Percentiles rank a stretch among this genome's conserved stretches.
These are phyloP conservation scores for Rafetus swinhoei DNA, from an alignment of 2,113 vertebrate genomes.

Conservation along the genomic window DNA sequence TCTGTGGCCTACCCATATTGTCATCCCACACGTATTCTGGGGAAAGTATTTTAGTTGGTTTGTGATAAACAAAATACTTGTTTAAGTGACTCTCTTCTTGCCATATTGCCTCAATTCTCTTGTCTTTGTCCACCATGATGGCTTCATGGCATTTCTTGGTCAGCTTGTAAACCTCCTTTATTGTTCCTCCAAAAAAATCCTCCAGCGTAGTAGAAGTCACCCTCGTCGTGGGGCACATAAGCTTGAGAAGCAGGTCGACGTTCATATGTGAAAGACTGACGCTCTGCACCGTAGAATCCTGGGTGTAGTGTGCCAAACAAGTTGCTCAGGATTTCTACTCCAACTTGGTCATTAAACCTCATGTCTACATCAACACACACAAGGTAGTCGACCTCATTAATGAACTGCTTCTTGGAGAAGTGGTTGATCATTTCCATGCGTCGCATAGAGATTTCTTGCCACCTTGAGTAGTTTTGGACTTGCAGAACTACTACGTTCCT, in stretches of 20 bases:
- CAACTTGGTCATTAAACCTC: conserved; percentile 65
- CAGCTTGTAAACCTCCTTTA: conserved; percentile 59
- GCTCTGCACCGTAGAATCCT: conserved; percentile 1
- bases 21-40: conserved; percentile 71
- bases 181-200: conserved; percentile 67
- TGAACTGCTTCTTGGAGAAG: conserved; percentile 34
- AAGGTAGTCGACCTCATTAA: conserved; percentile 32
- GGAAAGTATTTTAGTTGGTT: conserved; percentile 77
- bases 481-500: background rate
- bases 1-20: background rate
- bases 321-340: conserved; percentile 65
- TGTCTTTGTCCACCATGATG: conserved; percentile 55
- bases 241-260: conserved; percentile 46
- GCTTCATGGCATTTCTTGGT: conserved; percentile 55
- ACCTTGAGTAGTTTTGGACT: conserved; percentile 31
- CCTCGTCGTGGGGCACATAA: conserved; percentile 36
- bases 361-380: conserved; percentile 77
- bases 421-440: conserved; percentile 70
- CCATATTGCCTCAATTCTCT: conserved; percentile 59
- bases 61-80: conserved; percentile 72
- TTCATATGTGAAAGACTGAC: conserved; percentile 55
- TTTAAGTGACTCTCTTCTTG: conserved; percentile 68
- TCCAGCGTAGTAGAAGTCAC: conserved; percentile 76
- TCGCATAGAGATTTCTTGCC: conserved; percentile 75
- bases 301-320: conserved; percentile 68